Base-by-base conservation (phyloP, 2,113 vertebrate genomes). In the Cromileptes altivelis region DNA sequence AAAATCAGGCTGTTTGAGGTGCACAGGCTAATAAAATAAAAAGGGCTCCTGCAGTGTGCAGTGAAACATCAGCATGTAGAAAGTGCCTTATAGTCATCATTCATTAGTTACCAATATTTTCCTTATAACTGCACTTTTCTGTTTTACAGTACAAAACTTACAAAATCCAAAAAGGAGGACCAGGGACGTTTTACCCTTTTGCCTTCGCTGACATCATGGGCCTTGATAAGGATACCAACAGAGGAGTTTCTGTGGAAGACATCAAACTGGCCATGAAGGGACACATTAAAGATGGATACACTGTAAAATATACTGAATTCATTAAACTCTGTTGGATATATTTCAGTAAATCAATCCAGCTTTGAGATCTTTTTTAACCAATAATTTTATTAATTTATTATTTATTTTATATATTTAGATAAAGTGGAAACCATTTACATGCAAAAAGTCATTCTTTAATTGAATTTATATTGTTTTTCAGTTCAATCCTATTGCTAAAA, bases 171-270 rank as follows among this genome's bases (percentile, higher is more conserved):
- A 82, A 49, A n/a, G 37, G 33, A 52, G 8, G 4, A 13, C 1
- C 11, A 45, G 5, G 21, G 6, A n/a, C 8, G 10, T 1, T 0
- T 42, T 42, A 42, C 40, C 40, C 84, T 2, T 86, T 87, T 37
- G 15, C 58, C 40, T 75, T 89, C 55, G 72, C 23, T 63, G 85
- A 89, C 73, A 57, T 42, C 40, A 84, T 78, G 78, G 88, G 88
- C 17, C 9, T 86, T 25, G 77, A 84, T 23, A 0, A 1, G 1
- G 0, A 1, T 0, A 1, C 21, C 0, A 0, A 19, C 17, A 30
- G 0, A 2, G 80, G 84, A 58, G 45, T 74, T 55, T 0, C 1
- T 64, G 67, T 61, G 50, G 75, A 86, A 3, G 87, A 89, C 76
- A 37, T 89, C 72, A 83, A 64, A 77, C 40, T 53, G 19, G 83